Conservation (phyloP, 2,888 invertebrate genomes). For the Sphinx pinastri region DNA sequence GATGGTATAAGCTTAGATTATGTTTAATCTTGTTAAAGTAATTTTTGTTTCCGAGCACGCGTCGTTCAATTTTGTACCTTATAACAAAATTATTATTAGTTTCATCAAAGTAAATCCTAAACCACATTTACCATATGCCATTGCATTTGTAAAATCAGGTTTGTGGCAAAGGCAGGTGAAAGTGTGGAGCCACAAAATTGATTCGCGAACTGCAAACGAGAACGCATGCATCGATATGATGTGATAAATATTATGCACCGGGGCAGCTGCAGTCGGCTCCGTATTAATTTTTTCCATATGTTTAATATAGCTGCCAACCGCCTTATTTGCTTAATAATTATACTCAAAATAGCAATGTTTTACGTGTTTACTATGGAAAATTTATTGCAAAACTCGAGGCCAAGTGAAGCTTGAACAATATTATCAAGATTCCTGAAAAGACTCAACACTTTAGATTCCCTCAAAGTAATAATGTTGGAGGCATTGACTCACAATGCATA, state of each 20-base stretch:
- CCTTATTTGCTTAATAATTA: slow-evolving; percentile 4
- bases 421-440: no score
- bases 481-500: neutral
- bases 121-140: neutral
- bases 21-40: no score
- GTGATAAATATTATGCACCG: slow-evolving; percentile 10
- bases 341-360: neutral
- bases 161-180: slow-evolving; percentile 16
- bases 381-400: no score
- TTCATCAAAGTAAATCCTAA: neutral
- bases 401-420: no score
- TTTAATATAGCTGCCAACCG: neutral
- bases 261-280: neutral
- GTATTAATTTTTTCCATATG: neutral
- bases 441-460: no score
- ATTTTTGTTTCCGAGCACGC: no score
- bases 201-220: slow-evolving; percentile 6
- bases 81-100: neutral
- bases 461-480: neutral
- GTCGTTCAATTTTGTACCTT: no score
- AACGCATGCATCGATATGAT: neutral
- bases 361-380: neutral
- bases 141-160: slow-evolving; percentile 5
- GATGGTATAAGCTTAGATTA: no score
- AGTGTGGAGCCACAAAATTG: slow-evolving; percentile 13